Percentiles rank a stretch among this genome's conserved stretches.
These are phyloP conservation scores for Chloropsis hardwickii DNA, from an alignment of 2,113 vertebrate species.

Conservation along the genomic window DNA sequence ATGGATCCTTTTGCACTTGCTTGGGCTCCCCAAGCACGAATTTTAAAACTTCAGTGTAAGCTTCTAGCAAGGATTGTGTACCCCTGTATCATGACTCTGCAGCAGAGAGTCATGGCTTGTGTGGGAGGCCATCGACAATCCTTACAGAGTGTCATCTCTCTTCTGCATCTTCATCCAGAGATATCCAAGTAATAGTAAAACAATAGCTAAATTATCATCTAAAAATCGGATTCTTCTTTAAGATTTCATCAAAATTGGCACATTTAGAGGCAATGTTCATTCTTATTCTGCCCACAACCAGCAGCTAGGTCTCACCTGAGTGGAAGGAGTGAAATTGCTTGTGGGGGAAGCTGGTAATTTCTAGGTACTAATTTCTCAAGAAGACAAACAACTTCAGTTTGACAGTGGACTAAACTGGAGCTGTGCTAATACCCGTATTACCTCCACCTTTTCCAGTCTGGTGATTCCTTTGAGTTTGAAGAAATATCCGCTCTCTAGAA, in stretches of 20 bases:
- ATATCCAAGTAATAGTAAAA: background rate
- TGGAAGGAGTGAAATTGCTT: background rate
- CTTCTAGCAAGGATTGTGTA: background rate
- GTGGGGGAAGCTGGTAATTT: background rate
- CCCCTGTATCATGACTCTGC: background rate
- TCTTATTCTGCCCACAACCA: background rate
- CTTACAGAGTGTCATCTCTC: background rate
- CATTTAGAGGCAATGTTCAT: background rate
- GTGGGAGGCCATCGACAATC: accelerated
- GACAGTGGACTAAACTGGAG: background rate
- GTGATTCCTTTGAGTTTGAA: background rate
- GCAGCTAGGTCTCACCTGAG: background rate
- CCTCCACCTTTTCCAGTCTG: background rate
- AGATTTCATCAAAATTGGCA: background rate
- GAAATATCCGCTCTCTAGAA: background rate
- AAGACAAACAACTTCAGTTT: background rate
- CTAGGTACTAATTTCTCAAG: background rate
- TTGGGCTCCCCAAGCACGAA: background rate
- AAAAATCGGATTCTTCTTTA: background rate
- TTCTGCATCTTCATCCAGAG: background rate
- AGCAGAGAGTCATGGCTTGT: background rate
- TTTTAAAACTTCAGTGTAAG: background rate
- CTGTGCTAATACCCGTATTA: background rate
- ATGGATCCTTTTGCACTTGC: background rate
- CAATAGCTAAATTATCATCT: background rate